These are phyloP conservation scores for Lithophane socia DNA, from an alignment of 2,888 invertebrate genomes.

Conservation along the genomic window DNA sequence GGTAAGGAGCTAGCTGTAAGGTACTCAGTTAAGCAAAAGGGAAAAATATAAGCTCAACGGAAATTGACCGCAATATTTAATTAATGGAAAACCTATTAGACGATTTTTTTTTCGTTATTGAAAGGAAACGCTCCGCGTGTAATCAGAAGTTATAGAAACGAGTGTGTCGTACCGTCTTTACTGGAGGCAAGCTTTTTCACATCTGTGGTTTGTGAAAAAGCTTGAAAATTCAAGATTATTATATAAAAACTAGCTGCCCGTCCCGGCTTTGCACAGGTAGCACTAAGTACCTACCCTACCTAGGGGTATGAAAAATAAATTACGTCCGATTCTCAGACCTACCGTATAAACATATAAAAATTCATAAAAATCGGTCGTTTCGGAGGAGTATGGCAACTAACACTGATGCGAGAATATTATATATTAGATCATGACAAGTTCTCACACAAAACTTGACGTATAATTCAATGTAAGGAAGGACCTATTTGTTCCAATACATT, in stretches of 20 bases:
- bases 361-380: too few species aligned
- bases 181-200: background rate
- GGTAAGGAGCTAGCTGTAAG: constrained; percentile 3
- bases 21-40: background rate
- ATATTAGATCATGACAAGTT: too few species aligned
- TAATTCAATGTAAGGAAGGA: background rate
- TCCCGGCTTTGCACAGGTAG: too few species aligned
- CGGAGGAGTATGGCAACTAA: too few species aligned
- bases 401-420: too few species aligned
- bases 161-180: background rate
- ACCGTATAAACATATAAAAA: too few species aligned
- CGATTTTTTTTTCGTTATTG: background rate
- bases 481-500: background rate
- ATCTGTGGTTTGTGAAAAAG: background rate
- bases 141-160: background rate
- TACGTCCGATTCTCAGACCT: too few species aligned
- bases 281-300: too few species aligned
- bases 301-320: too few species aligned
- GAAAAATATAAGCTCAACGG: background rate
- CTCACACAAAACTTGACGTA: background rate
- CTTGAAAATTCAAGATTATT: background rate
- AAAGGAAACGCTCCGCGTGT: background rate
- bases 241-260: background rate
- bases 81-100: background rate
- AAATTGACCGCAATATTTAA: background rate